A percentile compares a stretch with the other conserved stretches of the same genome.
Evolutionary conservation across 1,140 invertebrate species (phyloP).

Genomic region (Lithobius niger): DNA sequence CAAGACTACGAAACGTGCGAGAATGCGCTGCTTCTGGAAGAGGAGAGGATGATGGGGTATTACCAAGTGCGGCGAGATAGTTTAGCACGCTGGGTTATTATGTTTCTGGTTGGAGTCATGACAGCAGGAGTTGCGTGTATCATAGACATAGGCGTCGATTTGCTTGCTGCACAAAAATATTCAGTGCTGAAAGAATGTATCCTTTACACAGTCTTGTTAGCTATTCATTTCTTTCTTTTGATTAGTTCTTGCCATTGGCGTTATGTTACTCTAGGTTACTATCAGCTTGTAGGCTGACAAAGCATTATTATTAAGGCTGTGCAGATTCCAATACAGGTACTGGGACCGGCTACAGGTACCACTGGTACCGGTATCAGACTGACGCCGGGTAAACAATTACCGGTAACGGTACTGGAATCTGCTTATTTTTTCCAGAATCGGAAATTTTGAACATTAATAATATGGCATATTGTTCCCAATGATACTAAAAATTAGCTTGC

Average conservation of each 20-base stretch:
- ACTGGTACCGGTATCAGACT: too few species aligned
- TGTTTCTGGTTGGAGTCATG: conserved; percentile 78
- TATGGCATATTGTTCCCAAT: too few species aligned
- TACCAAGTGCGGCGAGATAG: conserved; percentile 59
- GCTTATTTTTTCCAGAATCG: too few species aligned
- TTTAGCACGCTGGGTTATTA: conserved; percentile 78
- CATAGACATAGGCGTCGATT: conserved; percentile 81
- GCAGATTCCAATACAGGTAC: too few species aligned
- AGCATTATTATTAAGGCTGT: too few species aligned
- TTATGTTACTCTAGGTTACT: too few species aligned
- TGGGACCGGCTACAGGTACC: too few species aligned
- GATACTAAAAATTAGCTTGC: too few species aligned
- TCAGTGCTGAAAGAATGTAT: conserved; percentile 57
- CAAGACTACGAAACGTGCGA: conserved; percentile 82
- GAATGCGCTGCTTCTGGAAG: conserved; percentile 61
- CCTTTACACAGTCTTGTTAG: conserved; percentile 43
- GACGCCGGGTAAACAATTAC: too few species aligned
- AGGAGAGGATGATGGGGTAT: conserved; percentile 57
- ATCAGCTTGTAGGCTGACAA: too few species aligned
- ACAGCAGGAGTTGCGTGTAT: conserved; percentile 83
- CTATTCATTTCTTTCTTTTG: conserved; percentile 4
- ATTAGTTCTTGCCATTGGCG: conserved; percentile 8
- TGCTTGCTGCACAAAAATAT: conserved; percentile 72
- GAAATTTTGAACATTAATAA: too few species aligned
- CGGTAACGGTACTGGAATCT: too few species aligned